A percentile compares a stretch with the other conserved stretches of the same genome.
These are phyloP conservation scores for Pyrgus malvae DNA, from an alignment of 2,888 invertebrate species.

Conservation along the genomic window DNA sequence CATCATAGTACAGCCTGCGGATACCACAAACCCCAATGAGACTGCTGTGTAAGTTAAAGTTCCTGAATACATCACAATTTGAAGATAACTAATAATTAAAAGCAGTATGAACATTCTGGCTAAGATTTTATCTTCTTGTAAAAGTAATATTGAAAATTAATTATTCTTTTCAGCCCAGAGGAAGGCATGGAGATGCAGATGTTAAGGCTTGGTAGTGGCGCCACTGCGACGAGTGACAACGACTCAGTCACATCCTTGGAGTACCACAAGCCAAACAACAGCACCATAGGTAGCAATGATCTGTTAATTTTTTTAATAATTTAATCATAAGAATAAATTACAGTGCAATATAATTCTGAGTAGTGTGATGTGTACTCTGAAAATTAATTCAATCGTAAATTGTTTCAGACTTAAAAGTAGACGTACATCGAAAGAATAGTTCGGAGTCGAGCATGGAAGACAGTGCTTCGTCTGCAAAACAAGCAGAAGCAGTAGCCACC, in stretches of 20 bases:
- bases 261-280: conserved; percentile 83
- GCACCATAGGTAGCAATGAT: conserved; percentile 82
- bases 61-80: too few species aligned
- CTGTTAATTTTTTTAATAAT: not conserved
- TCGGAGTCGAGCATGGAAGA: conserved; percentile 92
- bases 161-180: conserved; percentile 79
- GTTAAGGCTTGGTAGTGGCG: conserved; percentile 66
- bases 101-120: too few species aligned
- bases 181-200: conserved; percentile 93
- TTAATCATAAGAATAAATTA: not conserved
- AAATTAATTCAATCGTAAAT: not conserved
- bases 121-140: too few species aligned
- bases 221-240: conserved; percentile 80
- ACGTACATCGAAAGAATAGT: conserved; percentile 95
- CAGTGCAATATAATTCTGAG: too few species aligned
- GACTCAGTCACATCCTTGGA: conserved; percentile 85
- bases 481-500: conserved; percentile 55
- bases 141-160: not conserved
- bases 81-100: too few species aligned
- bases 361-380: too few species aligned
- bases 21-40: conserved; percentile 73
- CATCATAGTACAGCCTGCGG: conserved; percentile 74
- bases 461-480: conserved; percentile 74
- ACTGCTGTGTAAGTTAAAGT: conserved; percentile 68
- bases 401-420: conserved; percentile 91